Percentiles rank a stretch among this genome's conserved stretches.
These are phyloP conservation scores for Lepilemur septentrionalis DNA, from an alignment of 2,797 vertebrate genomes.

Conservation along the genomic window DNA sequence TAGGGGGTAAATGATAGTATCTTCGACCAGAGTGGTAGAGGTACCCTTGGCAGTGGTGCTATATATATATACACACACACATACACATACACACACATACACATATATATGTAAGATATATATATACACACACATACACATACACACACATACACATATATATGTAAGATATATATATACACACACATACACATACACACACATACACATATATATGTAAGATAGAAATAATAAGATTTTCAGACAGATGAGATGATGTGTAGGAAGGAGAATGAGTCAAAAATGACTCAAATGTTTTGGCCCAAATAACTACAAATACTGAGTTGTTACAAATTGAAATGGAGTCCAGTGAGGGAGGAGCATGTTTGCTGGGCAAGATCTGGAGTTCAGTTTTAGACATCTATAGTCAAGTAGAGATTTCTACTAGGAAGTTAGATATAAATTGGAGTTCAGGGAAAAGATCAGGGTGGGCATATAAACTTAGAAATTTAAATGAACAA, in stretches of 20 bases:
- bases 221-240: background rate
- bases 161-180: no score
- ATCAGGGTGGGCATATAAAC: background rate
- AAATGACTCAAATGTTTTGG: background rate
- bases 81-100: no score
- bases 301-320: background rate
- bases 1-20: background rate
- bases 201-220: no score
- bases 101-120: no score
- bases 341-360: background rate
- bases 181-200: no score
- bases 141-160: no score
- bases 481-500: slow-evolving; percentile 23
- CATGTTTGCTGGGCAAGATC: background rate
- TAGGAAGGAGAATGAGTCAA: background rate
- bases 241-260: background rate
- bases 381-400: background rate
- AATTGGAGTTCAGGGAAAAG: background rate
- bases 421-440: background rate
- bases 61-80: no score
- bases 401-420: background rate
- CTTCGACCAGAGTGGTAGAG: background rate
- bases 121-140: no score
- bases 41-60: background rate
- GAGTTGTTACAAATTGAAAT: background rate